Base-by-base conservation (phyloP, 2,113 vertebrate species). In the Cyphomyrus plagiostoma region DNA sequence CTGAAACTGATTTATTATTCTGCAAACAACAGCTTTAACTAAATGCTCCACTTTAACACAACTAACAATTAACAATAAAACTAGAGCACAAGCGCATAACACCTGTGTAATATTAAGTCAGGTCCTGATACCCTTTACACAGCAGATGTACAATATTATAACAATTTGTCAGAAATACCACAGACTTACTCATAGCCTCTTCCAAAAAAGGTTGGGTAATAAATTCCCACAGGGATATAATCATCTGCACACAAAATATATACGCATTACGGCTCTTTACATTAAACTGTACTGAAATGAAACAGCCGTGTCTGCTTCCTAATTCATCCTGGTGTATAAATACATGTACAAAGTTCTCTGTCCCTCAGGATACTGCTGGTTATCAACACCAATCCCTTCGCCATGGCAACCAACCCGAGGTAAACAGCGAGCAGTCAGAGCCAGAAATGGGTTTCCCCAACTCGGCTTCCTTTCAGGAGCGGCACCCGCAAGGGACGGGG, bases 171-270 rank as follows among this genome's bases (percentile, higher is more conserved):
- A 62, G 62, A 89, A 90, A 90, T 87, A 92, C 90, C 89, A 91
- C 89, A 93, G 92, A 91, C 89, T 49, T 58, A 90, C 53, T 90
- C 52, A 62, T 90, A 66, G 90, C 89, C 74, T 92, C 91, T 88
- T 62, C 91, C 91, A 91, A 92, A 89, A 90, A 39, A 93, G 92
- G 91, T 92, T 94, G 93, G 91, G 91, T 93, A 90, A 93, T 21
- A 89, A 84, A 91, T 84, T 94, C 94, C 95, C 94, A 95, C 90
- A 94, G 94, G 94, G 92, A 95, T 93, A 90, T 90, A 89, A 91
- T 92, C 13, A 45, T 58, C 92, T 92, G 90, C 92, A 90, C 93
- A 93, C 62, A 93, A 93, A 92, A 91, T 90, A 90, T 90, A 90
- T 91, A 94, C 88, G 88, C 92, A 92, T 91, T 90, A 89, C 17